Evolutionary conservation across 2,797 vertebrate species (phyloP), one percentile per base, ranked within the genome.

Genomic region (Oryzias sinensis): DNA sequence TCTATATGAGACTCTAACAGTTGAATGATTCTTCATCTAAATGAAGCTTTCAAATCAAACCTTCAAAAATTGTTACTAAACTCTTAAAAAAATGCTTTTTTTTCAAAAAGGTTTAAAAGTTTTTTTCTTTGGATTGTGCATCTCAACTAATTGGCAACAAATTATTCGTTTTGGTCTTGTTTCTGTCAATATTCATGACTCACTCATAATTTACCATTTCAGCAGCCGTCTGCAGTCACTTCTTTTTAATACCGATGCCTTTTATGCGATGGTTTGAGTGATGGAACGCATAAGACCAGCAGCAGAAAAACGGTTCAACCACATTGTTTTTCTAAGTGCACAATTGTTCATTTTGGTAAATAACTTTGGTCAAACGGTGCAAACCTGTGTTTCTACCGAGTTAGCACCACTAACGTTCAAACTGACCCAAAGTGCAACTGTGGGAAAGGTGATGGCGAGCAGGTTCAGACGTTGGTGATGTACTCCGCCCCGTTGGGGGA

Each of bases 261-360:
- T 49, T 20, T 14, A 4, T 22, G 29, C 44, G 50, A 65, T 18
- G 48, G 62, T 71, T 54, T 56, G 71, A 69, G 49, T 68, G 51
- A 67, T 66, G 29, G 47, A 45, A 18, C 40, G 1, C 11, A 56
- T 58, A 27, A 41, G 49, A 68, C 67, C 75, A 81, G 84, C 83
- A 86, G 84, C 77, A 84, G 20, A 68, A 43, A 57, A 76, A 82
- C 70, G 67, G 63, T 78, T 80, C 77, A 82, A 82, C 79, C 81
- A 72, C 53, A 4, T 73, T 3, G 8, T 37, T 4, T 18, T 60
- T 45, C 47, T 67, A 81, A 83, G 84, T 74, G 79, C 85, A 85
- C 79, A 49, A 76, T 57, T 68, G 52, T 68, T 76, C 9, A 24
- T 81, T 87, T 85, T 85, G 84, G 84, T 81, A 54, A 59, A 43